Evolutionary conservation across 2,113 vertebrate species (phyloP), one percentile per base, ranked within the genome.

Genomic region (Hemibagrus wyckioides): DNA sequence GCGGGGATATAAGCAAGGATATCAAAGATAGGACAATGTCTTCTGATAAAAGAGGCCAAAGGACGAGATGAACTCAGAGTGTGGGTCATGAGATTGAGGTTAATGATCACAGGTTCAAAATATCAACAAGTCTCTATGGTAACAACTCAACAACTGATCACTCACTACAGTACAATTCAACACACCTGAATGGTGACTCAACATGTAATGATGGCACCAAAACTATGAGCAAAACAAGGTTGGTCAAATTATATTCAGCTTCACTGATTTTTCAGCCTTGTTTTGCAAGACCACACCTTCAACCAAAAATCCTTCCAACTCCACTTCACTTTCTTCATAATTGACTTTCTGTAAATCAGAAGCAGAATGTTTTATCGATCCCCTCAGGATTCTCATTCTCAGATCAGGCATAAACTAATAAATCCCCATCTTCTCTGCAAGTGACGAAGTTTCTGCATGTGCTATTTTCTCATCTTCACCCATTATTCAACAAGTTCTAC

Each of bases 21-120:
- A 17, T 50, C 44, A 14, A 57, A 54, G 25, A 23, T 21, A 54
- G n/a, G 14, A 52, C n/a, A 4, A 23, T 39, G 19, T 6, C 39
- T 63, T 14, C 41, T 36, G 61, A 83, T 67, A 67, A 33, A 50
- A 54, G 30, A 84, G 48, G 65, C 11, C 48, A 84, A 84, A 69
- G 48, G 23, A 9, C 41, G n/a, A n/a, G 28, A 50, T 77, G 69
- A 8, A 39, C 69, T 41, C 8, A 73, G 41, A 10, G 69, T 21
- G 21, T 13, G 14, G 76, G 76, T 80, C n/a, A 56, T 79, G 50
- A 54, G 6, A 14, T 52, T 3, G n/a, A 4, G 28, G 50, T 2
- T 52, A 11, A 79, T 17, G n/a, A 79, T 28, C 13, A 25, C 10
- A 75, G 36, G 2, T 50, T 15, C 25, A 30, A 25, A 77, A 19